Percentiles rank a stretch among this genome's conserved stretches.
phyloP scores from a whole-genome alignment of 2,888 invertebrate species.

The Steromphala cineraria region DNA sequence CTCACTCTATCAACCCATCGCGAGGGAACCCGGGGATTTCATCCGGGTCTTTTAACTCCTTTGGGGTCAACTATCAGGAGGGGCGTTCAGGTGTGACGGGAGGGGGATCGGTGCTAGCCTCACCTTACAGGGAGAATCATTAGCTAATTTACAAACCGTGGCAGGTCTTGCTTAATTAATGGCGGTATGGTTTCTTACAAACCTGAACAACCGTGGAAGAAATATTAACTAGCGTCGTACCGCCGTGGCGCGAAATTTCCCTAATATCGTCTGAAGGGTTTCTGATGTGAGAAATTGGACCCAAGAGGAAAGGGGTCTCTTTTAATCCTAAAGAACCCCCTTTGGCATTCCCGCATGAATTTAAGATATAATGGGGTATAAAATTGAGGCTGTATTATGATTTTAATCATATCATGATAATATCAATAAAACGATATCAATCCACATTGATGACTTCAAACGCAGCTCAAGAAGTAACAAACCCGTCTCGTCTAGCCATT shows the following conservation, averaged over 20 bases:
- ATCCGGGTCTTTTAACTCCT: not conserved
- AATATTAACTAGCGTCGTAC: not conserved
- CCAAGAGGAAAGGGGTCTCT: not conserved
- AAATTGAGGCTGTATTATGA: constrained; percentile 2
- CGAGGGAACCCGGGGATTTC: not conserved
- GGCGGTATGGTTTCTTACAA: not conserved
- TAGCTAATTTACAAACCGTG: constrained; percentile 18
- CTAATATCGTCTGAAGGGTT: not conserved
- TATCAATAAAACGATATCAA: not conserved
- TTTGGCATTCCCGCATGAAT: not conserved
- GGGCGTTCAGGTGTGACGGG: too few species aligned
- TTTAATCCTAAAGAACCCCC: not conserved
- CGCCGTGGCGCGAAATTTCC: not conserved
- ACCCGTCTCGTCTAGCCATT: too few species aligned
- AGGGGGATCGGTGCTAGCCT: too few species aligned
- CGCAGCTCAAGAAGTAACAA: too few species aligned
- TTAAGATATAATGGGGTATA: constrained; percentile 2
- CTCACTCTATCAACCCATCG: not conserved
- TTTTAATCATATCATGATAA: not conserved
- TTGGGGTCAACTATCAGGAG: not conserved
- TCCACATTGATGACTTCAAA: not conserved
- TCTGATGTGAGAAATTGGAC: constrained; percentile 9
- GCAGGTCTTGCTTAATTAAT: not conserved
- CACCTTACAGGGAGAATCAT: not conserved
- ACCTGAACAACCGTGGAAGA: not conserved